These are phyloP conservation scores for Lasioglossum vierecki DNA, from an alignment of 2,888 invertebrate species.

Conservation along the genomic window DNA sequence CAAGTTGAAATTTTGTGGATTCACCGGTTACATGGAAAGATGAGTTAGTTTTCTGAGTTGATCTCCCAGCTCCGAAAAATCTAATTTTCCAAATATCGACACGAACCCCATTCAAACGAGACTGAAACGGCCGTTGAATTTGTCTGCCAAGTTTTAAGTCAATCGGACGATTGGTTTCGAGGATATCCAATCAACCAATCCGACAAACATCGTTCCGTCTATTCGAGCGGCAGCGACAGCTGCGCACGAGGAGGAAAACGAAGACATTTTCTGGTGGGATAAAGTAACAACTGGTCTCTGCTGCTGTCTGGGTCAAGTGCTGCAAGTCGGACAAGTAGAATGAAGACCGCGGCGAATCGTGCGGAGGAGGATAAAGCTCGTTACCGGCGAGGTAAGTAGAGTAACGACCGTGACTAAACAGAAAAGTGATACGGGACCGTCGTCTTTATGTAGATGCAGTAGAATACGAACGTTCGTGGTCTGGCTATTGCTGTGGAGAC, in stretches of 20 bases:
- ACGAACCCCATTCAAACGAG: neutral
- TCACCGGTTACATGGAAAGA: neutral
- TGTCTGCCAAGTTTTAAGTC: neutral
- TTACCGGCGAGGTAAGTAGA: neutral
- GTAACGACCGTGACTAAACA: slow-evolving; percentile 5
- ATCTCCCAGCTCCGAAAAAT: neutral
- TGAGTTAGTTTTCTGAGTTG: neutral
- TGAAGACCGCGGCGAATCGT: slow-evolving; percentile 1
- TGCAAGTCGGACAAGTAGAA: neutral
- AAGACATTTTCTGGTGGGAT: neutral
- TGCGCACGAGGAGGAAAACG: neutral
- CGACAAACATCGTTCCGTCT: neutral
- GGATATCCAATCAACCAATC: neutral
- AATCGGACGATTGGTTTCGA: neutral
- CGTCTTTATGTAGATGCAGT: neutral
- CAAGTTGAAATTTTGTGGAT: neutral
- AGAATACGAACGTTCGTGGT: neutral
- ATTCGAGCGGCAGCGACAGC: neutral
- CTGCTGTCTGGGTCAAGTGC: neutral
- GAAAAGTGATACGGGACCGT: neutral
- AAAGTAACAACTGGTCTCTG: neutral
- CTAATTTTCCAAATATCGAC: neutral
- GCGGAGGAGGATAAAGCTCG: slow-evolving; percentile 17
- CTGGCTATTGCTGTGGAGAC: neutral
- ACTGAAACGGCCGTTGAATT: neutral